A percentile compares a stretch with the other conserved stretches of the same genome.
Conservation (phyloP, 2,113 vertebrate genomes). For the Tragelaphus imberbis region DNA sequence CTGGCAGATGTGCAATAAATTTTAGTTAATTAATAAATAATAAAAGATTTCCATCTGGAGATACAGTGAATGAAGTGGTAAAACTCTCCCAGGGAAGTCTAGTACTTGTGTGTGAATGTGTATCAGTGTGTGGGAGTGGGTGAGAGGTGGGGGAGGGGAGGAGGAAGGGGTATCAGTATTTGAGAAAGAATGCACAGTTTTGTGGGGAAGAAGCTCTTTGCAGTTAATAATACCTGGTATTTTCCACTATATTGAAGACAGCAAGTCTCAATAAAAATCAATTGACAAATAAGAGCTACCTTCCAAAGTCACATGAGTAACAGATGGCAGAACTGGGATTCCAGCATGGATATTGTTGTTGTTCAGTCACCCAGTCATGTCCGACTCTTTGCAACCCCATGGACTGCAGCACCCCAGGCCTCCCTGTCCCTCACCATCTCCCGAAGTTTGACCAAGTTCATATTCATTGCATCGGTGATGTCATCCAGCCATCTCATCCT, state of each 20-base stretch:
- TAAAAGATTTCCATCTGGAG: background rate
- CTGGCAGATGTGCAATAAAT: background rate
- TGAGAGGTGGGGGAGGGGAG: accelerated
- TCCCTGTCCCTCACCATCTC: background rate
- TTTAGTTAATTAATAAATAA: background rate
- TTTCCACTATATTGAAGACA: background rate
- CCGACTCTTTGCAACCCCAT: background rate
- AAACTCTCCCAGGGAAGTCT: background rate
- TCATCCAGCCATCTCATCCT: background rate
- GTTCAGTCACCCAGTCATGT: background rate
- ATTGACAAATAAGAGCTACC: background rate
- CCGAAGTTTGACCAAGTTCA: accelerated
- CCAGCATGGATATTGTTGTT: background rate
- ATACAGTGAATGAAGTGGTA: background rate
- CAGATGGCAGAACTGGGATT: background rate
- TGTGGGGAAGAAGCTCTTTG: background rate
- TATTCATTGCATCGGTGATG: background rate
- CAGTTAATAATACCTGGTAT: background rate
- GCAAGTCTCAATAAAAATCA: conserved; percentile 19
- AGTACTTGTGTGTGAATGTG: background rate
- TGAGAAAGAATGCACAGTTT: background rate
- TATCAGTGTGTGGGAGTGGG: background rate
- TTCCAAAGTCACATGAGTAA: background rate
- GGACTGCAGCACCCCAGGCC: background rate
- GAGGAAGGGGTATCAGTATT: background rate